These are phyloP conservation scores for Albula goreensis DNA, from an alignment of 2,113 vertebrate species.

Conservation along the genomic window DNA sequence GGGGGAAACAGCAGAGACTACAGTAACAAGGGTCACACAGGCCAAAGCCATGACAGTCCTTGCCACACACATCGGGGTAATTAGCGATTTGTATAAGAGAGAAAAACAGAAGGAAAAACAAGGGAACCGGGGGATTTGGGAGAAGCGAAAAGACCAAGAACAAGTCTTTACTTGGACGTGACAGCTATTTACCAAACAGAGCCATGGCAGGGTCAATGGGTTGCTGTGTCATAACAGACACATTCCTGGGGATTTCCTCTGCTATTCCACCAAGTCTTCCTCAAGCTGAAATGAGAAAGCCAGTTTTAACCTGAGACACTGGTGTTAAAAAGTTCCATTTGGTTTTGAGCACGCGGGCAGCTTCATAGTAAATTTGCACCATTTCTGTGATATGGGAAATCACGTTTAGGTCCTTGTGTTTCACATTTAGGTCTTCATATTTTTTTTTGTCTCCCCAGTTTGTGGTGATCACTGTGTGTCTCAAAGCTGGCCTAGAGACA, in stretches of 20 bases:
- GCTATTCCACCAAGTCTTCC: not conserved
- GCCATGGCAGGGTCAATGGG: no score
- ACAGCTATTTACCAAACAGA: not conserved
- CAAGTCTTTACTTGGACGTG: not conserved
- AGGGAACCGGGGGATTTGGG: not conserved
- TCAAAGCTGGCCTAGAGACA: slow-evolving; percentile 83
- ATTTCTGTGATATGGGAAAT: not conserved
- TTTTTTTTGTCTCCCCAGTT: slow-evolving; percentile 64
- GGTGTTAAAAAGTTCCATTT: no score
- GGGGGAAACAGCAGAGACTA: not conserved
- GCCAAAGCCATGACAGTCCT: not conserved
- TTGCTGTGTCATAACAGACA: not conserved
- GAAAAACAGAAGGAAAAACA: not conserved
- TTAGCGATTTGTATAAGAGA: not conserved
- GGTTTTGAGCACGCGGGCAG: no score
- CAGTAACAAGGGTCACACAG: not conserved
- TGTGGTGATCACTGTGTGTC: slow-evolving; percentile 83
- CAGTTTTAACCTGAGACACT: no score
- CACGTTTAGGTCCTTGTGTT: not conserved
- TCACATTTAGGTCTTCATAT: not conserved
- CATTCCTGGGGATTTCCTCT: not conserved
- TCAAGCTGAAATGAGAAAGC: not conserved
- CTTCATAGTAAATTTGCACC: not conserved
- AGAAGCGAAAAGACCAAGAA: not conserved
- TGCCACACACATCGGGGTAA: not conserved